A percentile compares a stretch with the other conserved stretches of the same genome.
These are phyloP conservation scores for Ypsolopha scabrella DNA, from an alignment of 2,888 invertebrate genomes.

Conservation along the genomic window DNA sequence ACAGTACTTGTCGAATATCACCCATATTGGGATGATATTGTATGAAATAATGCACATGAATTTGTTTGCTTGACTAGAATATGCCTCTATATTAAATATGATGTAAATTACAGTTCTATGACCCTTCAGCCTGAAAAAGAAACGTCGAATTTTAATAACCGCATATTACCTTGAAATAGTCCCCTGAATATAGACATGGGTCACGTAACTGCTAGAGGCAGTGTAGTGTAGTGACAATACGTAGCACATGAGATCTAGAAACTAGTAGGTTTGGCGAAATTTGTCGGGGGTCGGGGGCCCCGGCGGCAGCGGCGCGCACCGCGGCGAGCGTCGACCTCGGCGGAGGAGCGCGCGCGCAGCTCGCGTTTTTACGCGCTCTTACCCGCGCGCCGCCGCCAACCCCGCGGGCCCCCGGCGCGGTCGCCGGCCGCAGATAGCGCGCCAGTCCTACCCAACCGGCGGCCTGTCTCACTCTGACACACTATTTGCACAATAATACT, in stretches of 20 bases:
- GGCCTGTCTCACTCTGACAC: constrained; percentile 37
- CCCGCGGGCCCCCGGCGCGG: constrained; percentile 63
- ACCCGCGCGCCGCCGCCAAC: constrained; percentile 49
- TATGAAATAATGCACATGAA: no score
- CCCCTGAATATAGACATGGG: constrained; percentile 30
- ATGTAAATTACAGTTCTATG: not conserved
- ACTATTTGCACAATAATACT: not conserved
- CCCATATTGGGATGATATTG: no score
- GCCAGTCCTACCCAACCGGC: constrained; percentile 51
- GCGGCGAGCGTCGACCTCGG: constrained; percentile 56
- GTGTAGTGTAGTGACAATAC: constrained; percentile 19
- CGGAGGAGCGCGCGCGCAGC: constrained; percentile 57
- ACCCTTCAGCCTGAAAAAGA: not conserved
- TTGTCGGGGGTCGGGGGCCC: constrained; percentile 29
- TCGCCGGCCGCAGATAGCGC: constrained; percentile 68
- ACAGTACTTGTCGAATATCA: no score
- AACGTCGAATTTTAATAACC: not conserved
- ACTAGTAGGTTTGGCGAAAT: constrained; percentile 28
- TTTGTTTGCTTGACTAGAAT: no score
- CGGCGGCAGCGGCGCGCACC: constrained; percentile 13
- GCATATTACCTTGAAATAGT: constrained; percentile 25
- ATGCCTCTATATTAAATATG: no score
- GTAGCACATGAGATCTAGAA: not conserved
- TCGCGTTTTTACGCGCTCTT: constrained; percentile 65
- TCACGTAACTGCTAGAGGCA: constrained; percentile 20